A percentile compares a stretch with the other conserved stretches of the same genome.
phyloP scores from a whole-genome alignment of 2,797 vertebrate species.

The Sebastes kiyomatsui region DNA sequence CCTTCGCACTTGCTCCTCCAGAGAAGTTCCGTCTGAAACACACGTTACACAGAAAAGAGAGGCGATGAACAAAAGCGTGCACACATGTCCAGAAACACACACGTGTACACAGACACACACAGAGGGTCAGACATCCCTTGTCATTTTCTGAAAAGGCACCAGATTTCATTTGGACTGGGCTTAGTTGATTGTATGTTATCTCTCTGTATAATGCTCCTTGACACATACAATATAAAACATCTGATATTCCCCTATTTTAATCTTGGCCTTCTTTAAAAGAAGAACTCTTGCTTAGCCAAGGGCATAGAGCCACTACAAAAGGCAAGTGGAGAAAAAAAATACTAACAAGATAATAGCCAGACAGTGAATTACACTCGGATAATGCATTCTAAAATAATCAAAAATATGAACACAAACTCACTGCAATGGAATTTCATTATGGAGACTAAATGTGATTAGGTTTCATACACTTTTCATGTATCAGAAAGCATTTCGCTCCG shows the following conservation, averaged over 20 bases:
- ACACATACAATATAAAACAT: conserved; percentile 66
- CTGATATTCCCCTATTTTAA: conserved; percentile 75
- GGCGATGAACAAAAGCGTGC: conserved; percentile 63
- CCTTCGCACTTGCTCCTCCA: conserved; percentile 94
- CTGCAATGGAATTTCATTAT: conserved; percentile 77
- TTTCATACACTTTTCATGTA: conserved; percentile 76
- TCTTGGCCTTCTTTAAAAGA: conserved; percentile 58
- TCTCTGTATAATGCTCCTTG: conserved; percentile 60
- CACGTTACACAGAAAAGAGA: conserved; percentile 56
- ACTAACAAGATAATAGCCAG: conserved; percentile 77
- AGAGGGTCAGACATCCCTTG: conserved; percentile 33
- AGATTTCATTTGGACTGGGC: conserved; percentile 57
- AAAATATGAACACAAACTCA: conserved; percentile 79
- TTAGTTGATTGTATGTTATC: conserved; percentile 52
- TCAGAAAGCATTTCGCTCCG: conserved; percentile 69
- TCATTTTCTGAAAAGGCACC: conserved; percentile 59
- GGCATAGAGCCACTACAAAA: conserved; percentile 62
- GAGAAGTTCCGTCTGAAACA: conserved; percentile 89
- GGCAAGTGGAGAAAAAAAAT: conserved; percentile 48
- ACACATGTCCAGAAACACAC: conserved; percentile 13
- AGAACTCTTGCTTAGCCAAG: conserved; percentile 62
- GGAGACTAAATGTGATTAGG: conserved; percentile 75
- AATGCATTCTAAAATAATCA: conserved; percentile 82
- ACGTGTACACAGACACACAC: neutral
- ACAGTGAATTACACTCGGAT: conserved; percentile 77